Percentiles rank a stretch among this genome's conserved stretches.
Conservation (phyloP, 2,888 invertebrate species). For the Mythimna loreyi region DNA sequence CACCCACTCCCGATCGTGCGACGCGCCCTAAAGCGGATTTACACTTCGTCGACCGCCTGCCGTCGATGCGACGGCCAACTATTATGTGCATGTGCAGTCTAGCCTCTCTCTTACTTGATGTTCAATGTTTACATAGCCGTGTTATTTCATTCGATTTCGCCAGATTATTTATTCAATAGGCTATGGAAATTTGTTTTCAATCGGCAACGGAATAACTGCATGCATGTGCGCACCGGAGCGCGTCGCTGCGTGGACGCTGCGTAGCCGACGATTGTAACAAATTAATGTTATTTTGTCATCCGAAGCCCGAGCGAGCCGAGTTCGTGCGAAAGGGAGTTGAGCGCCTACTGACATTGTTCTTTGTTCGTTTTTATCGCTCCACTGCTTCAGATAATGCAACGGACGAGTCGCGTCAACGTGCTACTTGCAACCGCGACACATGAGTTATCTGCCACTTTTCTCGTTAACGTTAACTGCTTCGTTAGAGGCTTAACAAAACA, state of each 20-base stretch:
- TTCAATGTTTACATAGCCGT: constrained; percentile 67
- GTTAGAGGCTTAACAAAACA: constrained; percentile 78
- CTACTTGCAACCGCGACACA: constrained; percentile 75
- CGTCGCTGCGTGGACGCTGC: constrained; percentile 73
- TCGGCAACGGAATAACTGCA: constrained; percentile 76
- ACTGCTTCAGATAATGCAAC: constrained; percentile 87
- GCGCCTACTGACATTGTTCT: constrained; percentile 88
- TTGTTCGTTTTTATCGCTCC: constrained; percentile 90
- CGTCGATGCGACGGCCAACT: constrained; percentile 55
- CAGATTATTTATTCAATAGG: constrained; percentile 80
- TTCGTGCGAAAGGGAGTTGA: constrained; percentile 88
- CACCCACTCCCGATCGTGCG: constrained; percentile 71
- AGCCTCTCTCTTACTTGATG: constrained; percentile 62
- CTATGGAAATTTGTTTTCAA: constrained; percentile 82
- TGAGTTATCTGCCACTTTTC: constrained; percentile 88
- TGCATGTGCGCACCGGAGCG: constrained; percentile 79
- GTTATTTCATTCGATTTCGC: constrained; percentile 81
- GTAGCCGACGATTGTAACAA: constrained; percentile 75
- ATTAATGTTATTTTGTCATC: constrained; percentile 86
- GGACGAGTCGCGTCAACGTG: constrained; percentile 73
- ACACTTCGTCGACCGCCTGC: constrained; percentile 72
- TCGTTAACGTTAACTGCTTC: constrained; percentile 83
- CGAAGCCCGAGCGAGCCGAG: constrained; percentile 78
- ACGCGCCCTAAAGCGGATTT: constrained; percentile 80
- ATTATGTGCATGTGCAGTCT: constrained; percentile 53